Percentiles rank a stretch among this genome's conserved stretches.
phyloP scores from a whole-genome alignment of 2,797 vertebrate species.

The Podargus strigoides region DNA sequence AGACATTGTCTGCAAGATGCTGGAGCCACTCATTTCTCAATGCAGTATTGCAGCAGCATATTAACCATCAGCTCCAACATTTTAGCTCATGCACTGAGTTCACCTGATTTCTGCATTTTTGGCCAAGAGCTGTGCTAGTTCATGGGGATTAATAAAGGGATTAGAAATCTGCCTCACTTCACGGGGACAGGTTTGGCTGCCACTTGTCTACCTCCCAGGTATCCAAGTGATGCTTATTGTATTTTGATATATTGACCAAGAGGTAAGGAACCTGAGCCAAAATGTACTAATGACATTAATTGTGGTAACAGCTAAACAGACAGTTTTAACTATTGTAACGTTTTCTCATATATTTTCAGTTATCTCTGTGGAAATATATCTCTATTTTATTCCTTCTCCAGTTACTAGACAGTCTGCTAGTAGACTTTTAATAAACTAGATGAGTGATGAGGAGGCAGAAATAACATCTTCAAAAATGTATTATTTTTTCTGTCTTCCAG shows the following conservation, averaged over 20 bases:
- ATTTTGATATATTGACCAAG: background rate
- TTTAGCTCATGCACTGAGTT: too few relatives aligned
- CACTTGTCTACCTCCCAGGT: rapidly evolving
- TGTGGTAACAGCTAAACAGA: background rate
- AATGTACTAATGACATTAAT: background rate
- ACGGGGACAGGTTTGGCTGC: background rate
- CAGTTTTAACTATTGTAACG: background rate
- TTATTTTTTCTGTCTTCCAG: background rate
- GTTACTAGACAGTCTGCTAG: background rate
- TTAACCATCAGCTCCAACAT: background rate
- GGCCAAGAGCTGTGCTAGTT: background rate
- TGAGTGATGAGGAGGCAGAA: background rate
- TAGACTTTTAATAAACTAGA: background rate
- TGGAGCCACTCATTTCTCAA: background rate
- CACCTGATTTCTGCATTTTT: background rate
- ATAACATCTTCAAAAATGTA: background rate
- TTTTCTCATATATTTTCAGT: background rate
- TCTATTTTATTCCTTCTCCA: background rate
- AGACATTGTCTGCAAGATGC: background rate
- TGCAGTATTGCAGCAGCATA: background rate
- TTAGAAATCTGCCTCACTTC: background rate
- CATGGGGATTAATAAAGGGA: too few relatives aligned
- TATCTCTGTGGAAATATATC: background rate
- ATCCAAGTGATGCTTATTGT: background rate
- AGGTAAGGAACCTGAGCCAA: background rate